Conservation (phyloP, 1,140 invertebrate genomes). For the Zaprionus taronus region DNA sequence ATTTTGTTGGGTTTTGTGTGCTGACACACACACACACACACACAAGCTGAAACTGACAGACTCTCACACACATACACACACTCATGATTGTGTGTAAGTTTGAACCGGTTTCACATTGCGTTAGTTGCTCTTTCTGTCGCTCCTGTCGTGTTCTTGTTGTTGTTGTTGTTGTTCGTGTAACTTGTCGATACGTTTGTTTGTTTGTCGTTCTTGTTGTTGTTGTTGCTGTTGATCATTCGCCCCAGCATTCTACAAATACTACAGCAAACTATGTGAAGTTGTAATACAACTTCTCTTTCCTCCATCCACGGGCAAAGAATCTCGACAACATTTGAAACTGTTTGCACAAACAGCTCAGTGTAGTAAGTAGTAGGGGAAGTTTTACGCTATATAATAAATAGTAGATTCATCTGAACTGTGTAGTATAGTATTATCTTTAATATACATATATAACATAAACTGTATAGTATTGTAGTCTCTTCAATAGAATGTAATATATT, state of each 20-base stretch:
- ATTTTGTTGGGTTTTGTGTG: slow-evolving; percentile 53
- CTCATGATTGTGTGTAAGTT: slow-evolving; percentile 31
- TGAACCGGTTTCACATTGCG: slow-evolving; percentile 74
- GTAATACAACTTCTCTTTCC: slow-evolving; percentile 72
- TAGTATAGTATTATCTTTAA: too few species aligned
- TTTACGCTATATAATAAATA: neutral
- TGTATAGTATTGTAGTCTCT: neutral
- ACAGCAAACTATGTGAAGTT: slow-evolving; percentile 61
- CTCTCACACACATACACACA: neutral
- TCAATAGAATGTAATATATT: neutral
- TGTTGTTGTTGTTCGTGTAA: slow-evolving; percentile 21
- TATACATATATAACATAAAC: too few species aligned
- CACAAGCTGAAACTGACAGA: neutral
- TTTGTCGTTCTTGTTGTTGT: slow-evolving; percentile 27
- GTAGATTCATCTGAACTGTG: too few species aligned
- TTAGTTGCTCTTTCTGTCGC: slow-evolving; percentile 54
- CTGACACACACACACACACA: slow-evolving; percentile 39
- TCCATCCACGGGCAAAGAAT: slow-evolving; percentile 31
- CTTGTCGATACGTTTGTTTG: slow-evolving; percentile 22
- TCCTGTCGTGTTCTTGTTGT: slow-evolving; percentile 36
- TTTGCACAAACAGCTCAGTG: neutral
- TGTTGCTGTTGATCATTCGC: slow-evolving; percentile 32
- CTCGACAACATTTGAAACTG: slow-evolving; percentile 23
- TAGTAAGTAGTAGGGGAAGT: neutral
- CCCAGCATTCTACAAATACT: slow-evolving; percentile 76